Percentiles rank a stretch among this genome's conserved stretches.
Conservation (phyloP, 2,888 invertebrate genomes). For the Heliconius cydno region DNA sequence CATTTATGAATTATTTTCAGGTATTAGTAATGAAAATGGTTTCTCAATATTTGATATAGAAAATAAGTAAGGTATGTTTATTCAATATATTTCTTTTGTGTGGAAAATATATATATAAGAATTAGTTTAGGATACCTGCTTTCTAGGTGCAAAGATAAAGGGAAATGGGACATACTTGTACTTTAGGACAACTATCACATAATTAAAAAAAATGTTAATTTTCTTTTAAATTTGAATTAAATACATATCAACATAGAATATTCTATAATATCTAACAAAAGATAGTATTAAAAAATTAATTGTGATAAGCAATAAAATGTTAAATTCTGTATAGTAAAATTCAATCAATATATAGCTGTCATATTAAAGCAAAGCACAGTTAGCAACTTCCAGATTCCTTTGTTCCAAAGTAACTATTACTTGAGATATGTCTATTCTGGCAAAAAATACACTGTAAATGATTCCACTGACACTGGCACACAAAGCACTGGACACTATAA, state of each 20-base stretch:
- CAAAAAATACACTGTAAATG: conserved; percentile 12
- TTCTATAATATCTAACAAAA: neutral
- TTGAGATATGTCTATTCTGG: neutral
- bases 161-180: neutral
- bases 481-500: conserved; percentile 35
- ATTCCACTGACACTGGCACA: conserved; percentile 38
- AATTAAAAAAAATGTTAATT: neutral
- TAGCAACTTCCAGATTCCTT: conserved; percentile 29
- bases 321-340: conserved; percentile 18
- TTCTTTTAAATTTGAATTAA: neutral
- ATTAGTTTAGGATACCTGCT: neutral
- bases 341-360: conserved; percentile 35
- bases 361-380: conserved; percentile 22
- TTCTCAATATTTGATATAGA: neutral
- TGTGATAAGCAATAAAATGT: conserved; percentile 8
- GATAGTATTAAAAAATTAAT: neutral
- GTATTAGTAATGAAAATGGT: neutral
- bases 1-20: neutral
- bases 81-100: neutral
- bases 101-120: neutral
- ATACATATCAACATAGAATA: neutral
- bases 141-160: neutral
- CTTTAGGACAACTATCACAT: neutral
- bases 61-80: neutral
- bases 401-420: conserved; percentile 32